Evolutionary conservation across 2,113 vertebrate genomes (phyloP), one percentile per base, ranked within the genome.

Genomic region (Anarrhichthys ocellatus): DNA sequence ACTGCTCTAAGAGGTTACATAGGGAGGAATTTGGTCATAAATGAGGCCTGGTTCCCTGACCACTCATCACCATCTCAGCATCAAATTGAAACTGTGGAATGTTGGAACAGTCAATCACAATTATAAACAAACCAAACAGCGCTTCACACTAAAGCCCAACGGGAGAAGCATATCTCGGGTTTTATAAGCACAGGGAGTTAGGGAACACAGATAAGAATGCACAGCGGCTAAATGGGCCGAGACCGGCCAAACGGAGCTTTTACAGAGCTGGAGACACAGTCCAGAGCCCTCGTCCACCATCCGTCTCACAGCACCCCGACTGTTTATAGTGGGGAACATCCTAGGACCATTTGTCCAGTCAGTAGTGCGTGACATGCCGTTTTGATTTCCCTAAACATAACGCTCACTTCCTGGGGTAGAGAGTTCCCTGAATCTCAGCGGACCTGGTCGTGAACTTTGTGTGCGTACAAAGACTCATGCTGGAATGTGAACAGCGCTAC

Each of bases 251-350:
- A 85, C 48, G 36, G 85, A 88, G 69, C 56, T 72, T 86, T 88
- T 42, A 84, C 80, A 69, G 72, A 32, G 65, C 73, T 58, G 76
- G 46, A 90, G 84, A 93, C 89, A 87, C 54, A 90, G 85, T 91
- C 90, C 93, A 94, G 92, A 92, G 66, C 70, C 54, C 24, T 6
- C 32, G 34, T 71, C 61, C 52, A 0, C 69, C 76, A 90, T 86
- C 71, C 70, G 76, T 92, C 87, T 81, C 34, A 0, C 73, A 61
- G 82, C 79, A 76, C 62, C 61, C 65, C 8, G 0, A 61, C 11
- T 92, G 92, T 93, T 93, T 93, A 91, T 56, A 72, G 76, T 68
- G 77, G 2, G 79, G 14, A 90, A 92, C 89, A 92, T 93, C 87
- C 87, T 73, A 62, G 70, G 56, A 82, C 65, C 0, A 88, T 91